Evolutionary conservation across 1,140 invertebrate species (phyloP).

Genomic region (Trypoxylus dichotomus): DNA sequence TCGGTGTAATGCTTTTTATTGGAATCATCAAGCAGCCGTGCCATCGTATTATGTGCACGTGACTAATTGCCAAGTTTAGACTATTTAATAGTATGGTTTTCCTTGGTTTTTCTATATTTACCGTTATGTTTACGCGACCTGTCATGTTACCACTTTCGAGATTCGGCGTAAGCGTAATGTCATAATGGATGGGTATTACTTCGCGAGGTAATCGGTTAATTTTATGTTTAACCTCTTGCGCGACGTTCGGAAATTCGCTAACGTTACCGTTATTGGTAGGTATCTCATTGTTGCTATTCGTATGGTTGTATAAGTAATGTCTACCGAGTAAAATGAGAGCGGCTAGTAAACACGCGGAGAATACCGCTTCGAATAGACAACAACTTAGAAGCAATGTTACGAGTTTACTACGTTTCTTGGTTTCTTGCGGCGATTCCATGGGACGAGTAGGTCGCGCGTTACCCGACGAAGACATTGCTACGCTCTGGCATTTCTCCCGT

Average conservation of each 20-base stretch:
- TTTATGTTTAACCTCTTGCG: background rate
- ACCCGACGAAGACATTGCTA: background rate
- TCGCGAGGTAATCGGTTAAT: constrained; percentile 63
- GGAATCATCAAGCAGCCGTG: constrained; percentile 60
- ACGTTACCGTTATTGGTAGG: background rate
- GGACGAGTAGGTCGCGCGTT: constrained; percentile 5
- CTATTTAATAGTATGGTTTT: constrained; percentile 71
- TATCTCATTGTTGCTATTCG: background rate
- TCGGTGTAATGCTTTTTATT: background rate
- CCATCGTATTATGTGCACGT: constrained; percentile 54
- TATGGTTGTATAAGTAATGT: constrained; percentile 45
- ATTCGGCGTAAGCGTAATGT: constrained; percentile 73
- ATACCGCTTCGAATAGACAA: constrained; percentile 55
- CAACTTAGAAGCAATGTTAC: constrained; percentile 51
- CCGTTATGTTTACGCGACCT: constrained; percentile 72
- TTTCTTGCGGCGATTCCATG: constrained; percentile 24
- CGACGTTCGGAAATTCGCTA: constrained; percentile 17
- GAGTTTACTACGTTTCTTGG: constrained; percentile 36
- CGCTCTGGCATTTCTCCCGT: background rate
- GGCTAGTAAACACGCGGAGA: constrained; percentile 55
- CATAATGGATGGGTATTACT: constrained; percentile 73
- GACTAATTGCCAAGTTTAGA: constrained; percentile 62
- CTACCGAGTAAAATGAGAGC: constrained; percentile 56
- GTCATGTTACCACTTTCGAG: constrained; percentile 68
- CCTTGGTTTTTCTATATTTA: constrained; percentile 54